Percentiles rank a stretch among this genome's conserved stretches.
Conservation (phyloP, 2,888 invertebrate genomes). For the Leucophenga montana region DNA sequence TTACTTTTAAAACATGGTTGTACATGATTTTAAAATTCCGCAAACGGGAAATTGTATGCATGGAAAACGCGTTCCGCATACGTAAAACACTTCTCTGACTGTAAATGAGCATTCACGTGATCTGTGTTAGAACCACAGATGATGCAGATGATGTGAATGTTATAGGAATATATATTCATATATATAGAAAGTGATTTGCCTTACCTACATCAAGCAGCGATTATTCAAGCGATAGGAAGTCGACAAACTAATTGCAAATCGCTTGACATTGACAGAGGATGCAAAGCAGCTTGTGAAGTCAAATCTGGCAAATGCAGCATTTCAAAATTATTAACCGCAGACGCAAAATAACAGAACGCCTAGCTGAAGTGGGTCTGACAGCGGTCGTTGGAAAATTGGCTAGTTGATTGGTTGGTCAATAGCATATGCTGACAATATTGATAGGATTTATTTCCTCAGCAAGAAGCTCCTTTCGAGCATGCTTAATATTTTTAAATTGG, state of each 20-base stretch:
- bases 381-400: constrained; percentile 34
- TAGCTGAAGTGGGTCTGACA: constrained; percentile 54
- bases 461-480: no score
- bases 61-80: constrained; percentile 55
- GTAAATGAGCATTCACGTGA: no score
- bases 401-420: no score
- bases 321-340: no score
- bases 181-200: no score
- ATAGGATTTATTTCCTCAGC: no score
- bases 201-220: constrained; percentile 9
- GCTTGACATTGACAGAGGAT: not conserved
- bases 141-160: no score
- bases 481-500: not conserved
- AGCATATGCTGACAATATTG: not conserved
- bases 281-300: not conserved
- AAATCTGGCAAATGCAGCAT: no score
- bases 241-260: constrained; percentile 59
- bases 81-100: constrained; percentile 4
- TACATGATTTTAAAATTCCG: constrained; percentile 61
- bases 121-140: no score
- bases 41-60: constrained; percentile 42
- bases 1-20: constrained; percentile 45
- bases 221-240: constrained; percentile 7
- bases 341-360: no score
- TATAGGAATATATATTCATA: no score